Conservation (phyloP, 2,888 invertebrate species). For the Parapristionchus giblindavisi region DNA sequence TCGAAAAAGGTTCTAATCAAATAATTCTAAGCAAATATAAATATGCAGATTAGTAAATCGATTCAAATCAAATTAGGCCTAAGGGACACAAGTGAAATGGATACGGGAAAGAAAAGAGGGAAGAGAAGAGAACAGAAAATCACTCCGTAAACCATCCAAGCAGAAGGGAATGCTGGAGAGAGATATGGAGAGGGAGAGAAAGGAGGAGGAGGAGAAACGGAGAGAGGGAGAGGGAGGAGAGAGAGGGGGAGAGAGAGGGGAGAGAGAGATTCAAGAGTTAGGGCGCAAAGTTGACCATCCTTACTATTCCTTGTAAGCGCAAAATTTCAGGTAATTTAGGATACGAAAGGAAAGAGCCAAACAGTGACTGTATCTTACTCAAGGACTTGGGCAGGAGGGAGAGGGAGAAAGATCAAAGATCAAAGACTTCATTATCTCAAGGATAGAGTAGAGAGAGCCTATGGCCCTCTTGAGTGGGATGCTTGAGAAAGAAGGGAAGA, state of each 20-base stretch:
- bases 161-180: too few relatives aligned
- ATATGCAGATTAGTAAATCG: too few relatives aligned
- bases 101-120: too few relatives aligned
- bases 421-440: not conserved
- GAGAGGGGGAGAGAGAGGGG: not conserved
- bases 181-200: not conserved
- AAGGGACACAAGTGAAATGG: too few relatives aligned
- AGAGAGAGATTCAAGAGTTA: constrained; percentile 1
- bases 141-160: too few relatives aligned
- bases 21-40: too few relatives aligned
- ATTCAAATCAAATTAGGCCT: too few relatives aligned
- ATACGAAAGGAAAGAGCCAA: not conserved
- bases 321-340: not conserved
- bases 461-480: too few relatives aligned
- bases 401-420: constrained; percentile 5
- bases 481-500: not conserved
- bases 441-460: not conserved
- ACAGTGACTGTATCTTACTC: not conserved
- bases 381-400: not conserved
- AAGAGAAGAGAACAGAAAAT: too few relatives aligned
- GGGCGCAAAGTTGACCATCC: not conserved
- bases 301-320: not conserved
- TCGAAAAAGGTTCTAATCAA: not conserved
- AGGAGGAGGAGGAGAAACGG: not conserved
- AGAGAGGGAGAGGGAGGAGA: not conserved